These are phyloP conservation scores for Protonemura montana DNA, from an alignment of 2,888 invertebrate species.

Conservation along the genomic window DNA sequence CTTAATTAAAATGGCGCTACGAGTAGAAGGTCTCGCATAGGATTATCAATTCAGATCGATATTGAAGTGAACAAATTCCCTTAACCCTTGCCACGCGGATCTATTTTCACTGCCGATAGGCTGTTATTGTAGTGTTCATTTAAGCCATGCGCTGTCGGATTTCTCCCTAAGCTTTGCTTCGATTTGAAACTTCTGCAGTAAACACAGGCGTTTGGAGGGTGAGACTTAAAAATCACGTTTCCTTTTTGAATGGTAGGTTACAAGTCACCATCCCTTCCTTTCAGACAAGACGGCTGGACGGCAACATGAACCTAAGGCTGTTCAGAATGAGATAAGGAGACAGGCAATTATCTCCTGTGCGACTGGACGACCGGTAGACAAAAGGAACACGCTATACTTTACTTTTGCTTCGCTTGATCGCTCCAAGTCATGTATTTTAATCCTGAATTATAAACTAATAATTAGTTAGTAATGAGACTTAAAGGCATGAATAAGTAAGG, in stretches of 20 bases:
- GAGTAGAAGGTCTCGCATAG: not conserved
- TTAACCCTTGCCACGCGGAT: not conserved
- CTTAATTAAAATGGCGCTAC: not conserved
- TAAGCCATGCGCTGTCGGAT: not conserved
- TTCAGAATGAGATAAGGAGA: not conserved
- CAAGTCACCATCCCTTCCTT: not conserved
- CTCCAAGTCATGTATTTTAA: slow-evolving; percentile 3
- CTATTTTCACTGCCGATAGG: not conserved
- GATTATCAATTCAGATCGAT: slow-evolving; percentile 5
- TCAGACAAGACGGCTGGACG: not conserved
- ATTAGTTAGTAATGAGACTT: slow-evolving; percentile 17
- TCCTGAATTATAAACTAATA: slow-evolving; percentile 5
- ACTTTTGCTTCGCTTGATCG: not conserved
- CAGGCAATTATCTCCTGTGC: not conserved
- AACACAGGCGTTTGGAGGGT: not conserved
- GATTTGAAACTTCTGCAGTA: not conserved
- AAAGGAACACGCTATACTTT: not conserved
- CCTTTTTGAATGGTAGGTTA: not conserved
- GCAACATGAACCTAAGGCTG: not conserved
- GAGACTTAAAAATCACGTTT: not conserved
- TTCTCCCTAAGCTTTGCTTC: not conserved
- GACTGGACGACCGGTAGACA: not conserved
- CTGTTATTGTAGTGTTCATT: not conserved
- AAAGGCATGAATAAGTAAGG: not conserved
- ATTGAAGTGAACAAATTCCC: not conserved